These are phyloP conservation scores for Apodemia hepburni DNA, from an alignment of 2,888 invertebrate genomes.

Conservation along the genomic window DNA sequence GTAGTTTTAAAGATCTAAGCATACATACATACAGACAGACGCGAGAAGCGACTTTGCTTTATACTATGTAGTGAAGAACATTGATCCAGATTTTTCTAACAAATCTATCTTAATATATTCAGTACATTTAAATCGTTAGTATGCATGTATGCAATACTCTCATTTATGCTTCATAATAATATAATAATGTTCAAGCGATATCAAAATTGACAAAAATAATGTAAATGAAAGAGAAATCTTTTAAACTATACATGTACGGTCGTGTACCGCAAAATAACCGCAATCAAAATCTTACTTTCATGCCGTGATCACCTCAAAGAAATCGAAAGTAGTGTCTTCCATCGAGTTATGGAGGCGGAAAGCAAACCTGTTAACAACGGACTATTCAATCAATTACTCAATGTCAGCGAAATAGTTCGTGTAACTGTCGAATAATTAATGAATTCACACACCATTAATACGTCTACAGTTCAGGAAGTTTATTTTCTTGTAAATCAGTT, in stretches of 20 bases:
- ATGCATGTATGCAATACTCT: too few relatives aligned
- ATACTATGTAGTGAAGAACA: too few relatives aligned
- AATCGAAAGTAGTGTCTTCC: constrained; percentile 16
- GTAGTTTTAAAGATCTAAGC: too few relatives aligned
- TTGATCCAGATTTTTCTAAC: too few relatives aligned
- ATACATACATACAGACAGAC: too few relatives aligned
- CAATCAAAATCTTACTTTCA: constrained; percentile 19
- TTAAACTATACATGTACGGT: background rate
- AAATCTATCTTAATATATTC: too few relatives aligned
- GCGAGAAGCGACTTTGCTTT: too few relatives aligned
- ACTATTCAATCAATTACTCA: constrained; percentile 24
- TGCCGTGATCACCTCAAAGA: constrained; percentile 10
- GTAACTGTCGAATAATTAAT: constrained; percentile 5
- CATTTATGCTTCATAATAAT: too few relatives aligned
- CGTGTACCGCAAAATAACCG: constrained; percentile 25
- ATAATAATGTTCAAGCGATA: too few relatives aligned
- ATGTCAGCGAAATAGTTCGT: constrained; percentile 20
- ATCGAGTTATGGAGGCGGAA: constrained; percentile 37
- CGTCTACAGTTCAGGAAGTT: background rate
- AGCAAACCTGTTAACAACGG: constrained; percentile 32
- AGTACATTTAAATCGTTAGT: too few relatives aligned
- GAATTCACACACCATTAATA: background rate
- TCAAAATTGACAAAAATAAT: constrained; percentile 6
- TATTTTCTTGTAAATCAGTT: too few relatives aligned
- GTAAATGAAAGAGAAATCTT: constrained; percentile 20